phyloP scores from a whole-genome alignment of 2,113 vertebrate genomes.

The Etheostoma cragini region DNA sequence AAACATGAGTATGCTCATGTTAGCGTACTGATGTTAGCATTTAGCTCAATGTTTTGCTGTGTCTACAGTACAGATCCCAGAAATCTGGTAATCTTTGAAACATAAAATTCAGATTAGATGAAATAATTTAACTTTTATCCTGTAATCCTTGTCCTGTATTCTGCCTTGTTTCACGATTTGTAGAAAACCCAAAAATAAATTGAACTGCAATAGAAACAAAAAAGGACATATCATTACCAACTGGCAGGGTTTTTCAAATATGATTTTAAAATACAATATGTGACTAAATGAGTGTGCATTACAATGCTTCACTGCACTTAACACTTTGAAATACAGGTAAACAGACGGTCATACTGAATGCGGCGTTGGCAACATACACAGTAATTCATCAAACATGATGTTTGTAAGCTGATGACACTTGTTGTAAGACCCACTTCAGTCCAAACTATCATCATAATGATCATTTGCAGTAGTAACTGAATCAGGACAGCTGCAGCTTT shows the following conservation, averaged over 20 bases:
- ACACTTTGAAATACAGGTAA: background rate
- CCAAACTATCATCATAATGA: conserved; percentile 37
- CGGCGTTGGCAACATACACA: background rate
- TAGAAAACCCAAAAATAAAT: background rate
- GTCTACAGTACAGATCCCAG: background rate
- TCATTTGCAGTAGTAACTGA: conserved; percentile 19
- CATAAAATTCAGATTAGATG: background rate
- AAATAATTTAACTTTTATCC: background rate
- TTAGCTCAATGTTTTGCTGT: no score
- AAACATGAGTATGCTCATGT: no score
- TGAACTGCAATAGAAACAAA: background rate
- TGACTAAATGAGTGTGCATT: background rate
- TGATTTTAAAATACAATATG: background rate
- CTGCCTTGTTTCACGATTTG: background rate
- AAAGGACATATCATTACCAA: background rate
- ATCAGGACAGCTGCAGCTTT: conserved; percentile 19
- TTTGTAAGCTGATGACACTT: conserved; percentile 53
- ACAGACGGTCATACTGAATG: background rate
- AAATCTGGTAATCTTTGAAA: background rate
- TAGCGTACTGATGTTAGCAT: background rate
- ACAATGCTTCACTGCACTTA: background rate
- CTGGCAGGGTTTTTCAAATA: background rate
- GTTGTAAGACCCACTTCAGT: conserved; percentile 41
- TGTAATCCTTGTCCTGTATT: no score
- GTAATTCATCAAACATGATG: conserved; percentile 28